Evolutionary conservation across 2,113 vertebrate species (phyloP).

Genomic region (Perca schrenkii): DNA sequence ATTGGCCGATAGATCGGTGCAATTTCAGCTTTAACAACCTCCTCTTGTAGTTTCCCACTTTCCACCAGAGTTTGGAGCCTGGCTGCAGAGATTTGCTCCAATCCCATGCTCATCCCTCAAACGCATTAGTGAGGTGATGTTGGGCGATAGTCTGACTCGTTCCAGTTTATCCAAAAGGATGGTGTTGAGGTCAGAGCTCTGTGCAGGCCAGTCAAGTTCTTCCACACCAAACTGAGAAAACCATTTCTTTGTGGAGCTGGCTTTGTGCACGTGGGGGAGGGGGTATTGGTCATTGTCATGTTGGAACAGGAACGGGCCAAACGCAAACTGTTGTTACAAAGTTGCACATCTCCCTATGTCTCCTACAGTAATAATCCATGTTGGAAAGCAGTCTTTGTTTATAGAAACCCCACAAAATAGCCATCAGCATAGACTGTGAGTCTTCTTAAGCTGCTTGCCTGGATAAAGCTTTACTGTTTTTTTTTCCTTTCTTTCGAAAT

Average conservation of each 20-base stretch:
- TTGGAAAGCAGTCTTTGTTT: slow-evolving; percentile 11
- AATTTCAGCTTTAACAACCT: not conserved
- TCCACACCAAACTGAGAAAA: not conserved
- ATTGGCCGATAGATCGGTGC: no score
- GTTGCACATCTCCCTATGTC: no score
- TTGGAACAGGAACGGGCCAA: not conserved
- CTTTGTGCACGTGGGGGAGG: not conserved
- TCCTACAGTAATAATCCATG: not conserved
- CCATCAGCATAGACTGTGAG: not conserved
- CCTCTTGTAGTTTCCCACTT: not conserved
- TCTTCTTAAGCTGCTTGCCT: slow-evolving; percentile 11
- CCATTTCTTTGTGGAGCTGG: no score
- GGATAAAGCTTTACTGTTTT: slow-evolving; percentile 25
- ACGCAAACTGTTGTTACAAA: not conserved
- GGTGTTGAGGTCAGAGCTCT: no score
- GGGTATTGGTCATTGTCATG: not conserved
- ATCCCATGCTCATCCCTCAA: no score
- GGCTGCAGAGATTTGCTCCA: not conserved
- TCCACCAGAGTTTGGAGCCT: not conserved
- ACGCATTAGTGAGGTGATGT: no score
- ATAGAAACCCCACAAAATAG: not conserved
- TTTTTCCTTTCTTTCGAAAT: not conserved
- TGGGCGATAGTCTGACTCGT: not conserved
- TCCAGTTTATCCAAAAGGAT: not conserved
- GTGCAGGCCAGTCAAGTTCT: no score